Evolutionary conservation across 1,140 invertebrate genomes (phyloP).

Genomic region (Cydia splendana): DNA sequence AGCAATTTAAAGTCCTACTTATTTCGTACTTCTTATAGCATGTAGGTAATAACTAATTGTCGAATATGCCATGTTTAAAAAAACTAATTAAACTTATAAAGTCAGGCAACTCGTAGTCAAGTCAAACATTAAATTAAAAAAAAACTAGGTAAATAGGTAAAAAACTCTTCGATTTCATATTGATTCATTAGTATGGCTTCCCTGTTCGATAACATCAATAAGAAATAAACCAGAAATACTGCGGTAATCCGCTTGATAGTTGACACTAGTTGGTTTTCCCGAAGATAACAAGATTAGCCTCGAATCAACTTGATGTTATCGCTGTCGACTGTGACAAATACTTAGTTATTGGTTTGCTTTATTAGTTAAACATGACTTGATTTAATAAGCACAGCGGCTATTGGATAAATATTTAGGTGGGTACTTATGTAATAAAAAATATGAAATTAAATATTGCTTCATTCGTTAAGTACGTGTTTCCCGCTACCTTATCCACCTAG

Average conservation of each 20-base stretch:
- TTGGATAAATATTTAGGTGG: background rate
- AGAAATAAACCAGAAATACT: constrained; percentile 22
- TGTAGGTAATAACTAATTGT: no score
- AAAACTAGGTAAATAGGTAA: no score
- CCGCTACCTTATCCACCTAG: no score
- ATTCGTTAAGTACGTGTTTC: no score
- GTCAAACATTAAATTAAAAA: no score
- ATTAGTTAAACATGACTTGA: background rate
- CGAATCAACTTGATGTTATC: background rate
- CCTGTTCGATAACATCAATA: background rate
- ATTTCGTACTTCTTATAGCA: no score
- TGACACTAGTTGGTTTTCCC: constrained; percentile 21
- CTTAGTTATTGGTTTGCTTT: constrained; percentile 9
- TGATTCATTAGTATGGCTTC: background rate
- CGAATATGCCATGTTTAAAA: no score
- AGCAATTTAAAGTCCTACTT: no score
- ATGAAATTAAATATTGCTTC: no score
- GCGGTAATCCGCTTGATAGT: constrained; percentile 24
- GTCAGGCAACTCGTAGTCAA: no score
- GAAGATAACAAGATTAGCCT: constrained; percentile 11
- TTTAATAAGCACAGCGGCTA: background rate
- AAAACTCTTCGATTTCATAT: background rate
- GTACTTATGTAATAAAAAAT: no score
- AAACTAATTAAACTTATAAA: no score
- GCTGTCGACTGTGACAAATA: constrained; percentile 12